Conservation (phyloP, 2,797 vertebrate genomes). For the Cirrhinus mrigala region DNA sequence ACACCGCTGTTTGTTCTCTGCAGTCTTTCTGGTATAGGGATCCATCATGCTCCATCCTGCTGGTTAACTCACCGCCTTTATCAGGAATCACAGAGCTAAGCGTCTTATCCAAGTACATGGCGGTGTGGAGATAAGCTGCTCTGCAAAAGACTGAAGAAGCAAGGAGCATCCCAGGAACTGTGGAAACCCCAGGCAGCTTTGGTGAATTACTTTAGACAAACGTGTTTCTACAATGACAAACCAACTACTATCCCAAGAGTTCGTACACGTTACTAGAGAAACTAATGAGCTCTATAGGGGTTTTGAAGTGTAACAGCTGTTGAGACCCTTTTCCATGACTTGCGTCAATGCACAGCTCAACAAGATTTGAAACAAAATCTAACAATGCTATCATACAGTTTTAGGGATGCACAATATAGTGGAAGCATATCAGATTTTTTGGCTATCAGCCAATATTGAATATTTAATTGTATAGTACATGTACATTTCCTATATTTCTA, state of each 20-base stretch:
- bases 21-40: slow-evolving; percentile 17
- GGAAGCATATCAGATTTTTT: slow-evolving; percentile 8
- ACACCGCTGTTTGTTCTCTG: not conserved
- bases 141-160: slow-evolving; percentile 15
- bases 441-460: not conserved
- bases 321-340: slow-evolving; percentile 7
- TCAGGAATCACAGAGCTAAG: slow-evolving; percentile 25
- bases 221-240: slow-evolving; percentile 33
- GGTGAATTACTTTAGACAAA: slow-evolving; percentile 18
- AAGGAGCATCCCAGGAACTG: not conserved
- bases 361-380: not conserved
- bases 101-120: not conserved
- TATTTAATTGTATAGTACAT: slow-evolving; percentile 14
- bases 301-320: slow-evolving; percentile 31
- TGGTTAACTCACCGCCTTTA: slow-evolving; percentile 10
- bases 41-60: not conserved
- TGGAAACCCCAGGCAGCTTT: slow-evolving; percentile 23
- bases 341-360: slow-evolving; percentile 15
- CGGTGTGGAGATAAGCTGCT: not conserved
- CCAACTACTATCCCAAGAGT: slow-evolving; percentile 20
- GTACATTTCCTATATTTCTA: not conserved
- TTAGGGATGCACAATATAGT: slow-evolving; percentile 3
- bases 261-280: not conserved
- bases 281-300: slow-evolving; percentile 41
- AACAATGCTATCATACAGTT: not conserved